These are phyloP conservation scores for Todiramphus chloris DNA, from an alignment of 2,113 vertebrate species.

Conservation along the genomic window DNA sequence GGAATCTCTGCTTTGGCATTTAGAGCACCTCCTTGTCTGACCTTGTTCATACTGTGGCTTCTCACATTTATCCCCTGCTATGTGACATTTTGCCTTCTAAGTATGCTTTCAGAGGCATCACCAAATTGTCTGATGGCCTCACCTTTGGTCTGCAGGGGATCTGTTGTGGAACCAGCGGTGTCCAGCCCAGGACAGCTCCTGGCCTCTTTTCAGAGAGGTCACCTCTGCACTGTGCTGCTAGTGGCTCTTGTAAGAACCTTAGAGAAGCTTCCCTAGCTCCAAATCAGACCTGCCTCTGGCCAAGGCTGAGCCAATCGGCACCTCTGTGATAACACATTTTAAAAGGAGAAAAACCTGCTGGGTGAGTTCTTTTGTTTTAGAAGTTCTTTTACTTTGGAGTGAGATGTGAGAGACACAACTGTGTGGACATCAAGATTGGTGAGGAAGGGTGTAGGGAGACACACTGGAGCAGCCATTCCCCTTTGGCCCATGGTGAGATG, in stretches of 20 bases:
- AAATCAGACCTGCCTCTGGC: neutral
- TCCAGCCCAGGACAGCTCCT: neutral
- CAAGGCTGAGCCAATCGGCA: neutral
- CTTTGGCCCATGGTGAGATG: neutral
- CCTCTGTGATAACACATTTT: neutral
- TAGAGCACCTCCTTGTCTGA: neutral
- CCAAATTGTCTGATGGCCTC: neutral
- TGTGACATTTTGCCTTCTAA: neutral
- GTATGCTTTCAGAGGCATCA: neutral
- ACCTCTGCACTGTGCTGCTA: neutral
- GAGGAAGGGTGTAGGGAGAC: neutral
- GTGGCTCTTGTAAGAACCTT: neutral
- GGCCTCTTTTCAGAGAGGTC: neutral
- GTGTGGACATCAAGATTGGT: neutral
- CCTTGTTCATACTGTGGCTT: neutral
- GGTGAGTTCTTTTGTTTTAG: neutral
- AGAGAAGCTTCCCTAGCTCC: neutral
- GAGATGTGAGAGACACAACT: neutral
- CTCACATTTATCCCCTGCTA: accelerated
- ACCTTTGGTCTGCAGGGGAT: neutral
- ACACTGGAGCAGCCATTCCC: neutral
- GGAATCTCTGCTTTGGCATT: neutral
- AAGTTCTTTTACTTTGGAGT: neutral
- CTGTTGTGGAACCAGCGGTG: neutral
- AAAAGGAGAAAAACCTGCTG: neutral